These are phyloP conservation scores for Oncorhynchus clarkii DNA, from an alignment of 2,113 vertebrate species.

Conservation along the genomic window DNA sequence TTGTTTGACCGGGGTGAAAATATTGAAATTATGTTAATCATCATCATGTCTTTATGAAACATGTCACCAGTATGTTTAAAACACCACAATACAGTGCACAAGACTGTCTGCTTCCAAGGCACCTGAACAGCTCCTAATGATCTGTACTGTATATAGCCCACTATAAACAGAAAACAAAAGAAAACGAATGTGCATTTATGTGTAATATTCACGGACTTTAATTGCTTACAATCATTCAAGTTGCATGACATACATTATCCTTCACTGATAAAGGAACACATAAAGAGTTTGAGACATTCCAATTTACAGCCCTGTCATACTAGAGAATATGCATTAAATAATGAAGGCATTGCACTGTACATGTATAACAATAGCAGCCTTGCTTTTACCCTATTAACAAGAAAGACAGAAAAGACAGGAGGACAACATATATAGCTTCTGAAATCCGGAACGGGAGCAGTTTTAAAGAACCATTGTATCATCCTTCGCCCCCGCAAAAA, in stretches of 20 bases:
- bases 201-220: slow-evolving; percentile 75
- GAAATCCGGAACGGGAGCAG: slow-evolving; percentile 43
- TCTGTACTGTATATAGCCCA: background rate
- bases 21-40: slow-evolving; percentile 56
- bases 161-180: slow-evolving; percentile 41
- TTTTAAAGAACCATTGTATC: slow-evolving; percentile 26
- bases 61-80: slow-evolving; percentile 83
- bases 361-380: slow-evolving; percentile 75
- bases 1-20: slow-evolving; percentile 37
- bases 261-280: slow-evolving; percentile 68
- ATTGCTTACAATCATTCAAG: slow-evolving; percentile 80
- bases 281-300: slow-evolving; percentile 67
- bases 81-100: slow-evolving; percentile 92
- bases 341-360: slow-evolving; percentile 79
- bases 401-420: slow-evolving; percentile 49
- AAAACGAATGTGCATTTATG: slow-evolving; percentile 73
- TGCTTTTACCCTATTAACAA: slow-evolving; percentile 62
- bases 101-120: slow-evolving; percentile 67
- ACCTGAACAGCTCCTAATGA: slow-evolving; percentile 71
- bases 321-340: slow-evolving; percentile 78
- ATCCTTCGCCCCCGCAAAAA: slow-evolving; percentile 35
- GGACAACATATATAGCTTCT: slow-evolving; percentile 54
- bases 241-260: slow-evolving; percentile 70
- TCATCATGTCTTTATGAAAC: slow-evolving; percentile 88
- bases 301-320: slow-evolving; percentile 71